Conservation (phyloP, 2,797 vertebrate species). For the Thunnus albacares region DNA sequence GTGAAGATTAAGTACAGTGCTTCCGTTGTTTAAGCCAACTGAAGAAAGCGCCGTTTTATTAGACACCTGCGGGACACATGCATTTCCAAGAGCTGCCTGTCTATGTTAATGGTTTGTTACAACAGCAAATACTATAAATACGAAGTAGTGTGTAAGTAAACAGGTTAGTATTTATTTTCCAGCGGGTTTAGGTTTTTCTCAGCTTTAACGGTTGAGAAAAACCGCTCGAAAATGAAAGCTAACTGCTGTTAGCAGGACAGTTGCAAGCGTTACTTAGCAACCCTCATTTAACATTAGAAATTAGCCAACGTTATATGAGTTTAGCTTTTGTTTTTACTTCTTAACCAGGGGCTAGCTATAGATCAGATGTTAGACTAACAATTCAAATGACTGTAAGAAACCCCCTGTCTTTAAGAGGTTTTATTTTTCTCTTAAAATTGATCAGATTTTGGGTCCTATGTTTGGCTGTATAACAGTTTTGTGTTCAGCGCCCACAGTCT, state of each 20-base stretch:
- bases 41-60: not conserved
- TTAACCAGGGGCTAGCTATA: too few species aligned
- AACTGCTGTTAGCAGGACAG: not conserved
- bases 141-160: not conserved
- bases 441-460: too few species aligned
- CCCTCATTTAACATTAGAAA: too few species aligned
- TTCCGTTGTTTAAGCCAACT: not conserved
- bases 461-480: too few species aligned
- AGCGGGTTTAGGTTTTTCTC: not conserved
- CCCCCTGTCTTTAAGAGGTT: too few species aligned
- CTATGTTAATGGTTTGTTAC: not conserved
- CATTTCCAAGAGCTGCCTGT: not conserved
- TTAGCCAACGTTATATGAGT: not conserved
- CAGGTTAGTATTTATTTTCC: not conserved
- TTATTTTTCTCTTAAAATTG: too few species aligned
- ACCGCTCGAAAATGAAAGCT: too few species aligned
- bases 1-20: not conserved
- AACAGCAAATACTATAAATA: not conserved
- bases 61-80: not conserved
- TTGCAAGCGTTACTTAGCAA: not conserved
- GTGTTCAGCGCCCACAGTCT: not conserved
- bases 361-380: not conserved
- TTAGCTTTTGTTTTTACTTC: not conserved
- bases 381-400: not conserved
- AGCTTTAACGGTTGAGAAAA: not conserved